phyloP scores from a whole-genome alignment of 2,797 vertebrate species.

The Typhlichthys eigenmanni region DNA sequence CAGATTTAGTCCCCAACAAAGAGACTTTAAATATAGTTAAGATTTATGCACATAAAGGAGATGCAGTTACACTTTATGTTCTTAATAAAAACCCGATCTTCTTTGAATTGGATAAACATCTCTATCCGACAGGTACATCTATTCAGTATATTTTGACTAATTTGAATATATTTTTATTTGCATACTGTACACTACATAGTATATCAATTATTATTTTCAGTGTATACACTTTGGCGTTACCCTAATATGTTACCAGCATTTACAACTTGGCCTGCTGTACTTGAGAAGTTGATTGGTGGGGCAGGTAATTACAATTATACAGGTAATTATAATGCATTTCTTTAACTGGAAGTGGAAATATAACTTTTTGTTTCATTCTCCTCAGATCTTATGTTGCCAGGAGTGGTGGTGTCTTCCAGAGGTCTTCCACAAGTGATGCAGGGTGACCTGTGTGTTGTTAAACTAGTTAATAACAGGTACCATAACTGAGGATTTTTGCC shows the following conservation, averaged over 20 bases:
- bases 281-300: conserved; percentile 89
- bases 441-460: conserved; percentile 86
- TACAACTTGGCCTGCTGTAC: conserved; percentile 89
- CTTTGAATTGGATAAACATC: conserved; percentile 87
- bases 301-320: conserved; percentile 79
- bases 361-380: conserved; percentile 16
- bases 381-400: conserved; percentile 96
- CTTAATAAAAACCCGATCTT: conserved; percentile 89
- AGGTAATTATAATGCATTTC: background rate
- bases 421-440: conserved; percentile 85
- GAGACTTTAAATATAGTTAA: conserved; percentile 90
- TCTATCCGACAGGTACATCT: conserved; percentile 91
- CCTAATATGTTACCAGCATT: conserved; percentile 87
- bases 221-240: conserved; percentile 88
- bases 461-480: conserved; percentile 86
- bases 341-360: background rate
- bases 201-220: conserved; percentile 65
- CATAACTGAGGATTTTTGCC: background rate
- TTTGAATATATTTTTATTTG: background rate
- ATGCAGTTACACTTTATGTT: conserved; percentile 84
- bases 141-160: background rate
- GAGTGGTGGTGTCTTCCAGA: conserved; percentile 83
- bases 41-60: conserved; percentile 88
- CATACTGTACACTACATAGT: background rate
- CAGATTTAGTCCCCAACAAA: conserved; percentile 88